A percentile compares a stretch with the other conserved stretches of the same genome.
Evolutionary conservation across 1,140 invertebrate genomes (phyloP).

Genomic region (Penaeus chinensis): DNA sequence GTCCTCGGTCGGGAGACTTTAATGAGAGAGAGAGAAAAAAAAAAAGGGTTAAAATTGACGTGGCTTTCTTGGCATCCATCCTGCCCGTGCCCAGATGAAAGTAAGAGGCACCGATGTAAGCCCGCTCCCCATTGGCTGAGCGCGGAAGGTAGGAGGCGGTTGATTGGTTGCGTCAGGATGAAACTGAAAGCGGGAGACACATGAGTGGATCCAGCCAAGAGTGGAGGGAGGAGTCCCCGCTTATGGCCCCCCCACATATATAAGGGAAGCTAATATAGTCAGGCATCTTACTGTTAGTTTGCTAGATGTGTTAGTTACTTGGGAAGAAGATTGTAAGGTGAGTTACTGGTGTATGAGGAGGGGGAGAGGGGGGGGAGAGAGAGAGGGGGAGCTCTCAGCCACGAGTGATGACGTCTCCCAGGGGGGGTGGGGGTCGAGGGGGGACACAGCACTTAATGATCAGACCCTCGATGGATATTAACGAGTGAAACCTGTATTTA

Average conservation of each 20-base stretch:
- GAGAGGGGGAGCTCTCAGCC: neutral
- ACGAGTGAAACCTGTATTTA: constrained; percentile 9
- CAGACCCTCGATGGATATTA: neutral
- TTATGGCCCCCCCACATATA: constrained; percentile 39
- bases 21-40: neutral
- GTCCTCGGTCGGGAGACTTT: neutral
- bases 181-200: constrained; percentile 54
- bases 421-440: neutral
- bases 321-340: constrained; percentile 53
- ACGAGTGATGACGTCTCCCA: neutral
- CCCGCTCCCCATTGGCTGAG: constrained; percentile 14
- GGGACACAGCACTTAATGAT: neutral
- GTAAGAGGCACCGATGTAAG: constrained; percentile 32
- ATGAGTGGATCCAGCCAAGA: constrained; percentile 27
- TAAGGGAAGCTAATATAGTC: constrained; percentile 35
- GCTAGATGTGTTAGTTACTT: constrained; percentile 55
- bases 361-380: neutral
- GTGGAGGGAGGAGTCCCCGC: constrained; percentile 14
- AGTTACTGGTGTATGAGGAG: constrained; percentile 15
- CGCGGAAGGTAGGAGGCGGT: neutral
- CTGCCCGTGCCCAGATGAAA: constrained; percentile 31
- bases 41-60: neutral
- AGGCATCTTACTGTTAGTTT: constrained; percentile 47
- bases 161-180: constrained; percentile 36
- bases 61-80: neutral